phyloP scores from a whole-genome alignment of 2,888 invertebrate genomes.

The Cryptocheilus praepositus region DNA sequence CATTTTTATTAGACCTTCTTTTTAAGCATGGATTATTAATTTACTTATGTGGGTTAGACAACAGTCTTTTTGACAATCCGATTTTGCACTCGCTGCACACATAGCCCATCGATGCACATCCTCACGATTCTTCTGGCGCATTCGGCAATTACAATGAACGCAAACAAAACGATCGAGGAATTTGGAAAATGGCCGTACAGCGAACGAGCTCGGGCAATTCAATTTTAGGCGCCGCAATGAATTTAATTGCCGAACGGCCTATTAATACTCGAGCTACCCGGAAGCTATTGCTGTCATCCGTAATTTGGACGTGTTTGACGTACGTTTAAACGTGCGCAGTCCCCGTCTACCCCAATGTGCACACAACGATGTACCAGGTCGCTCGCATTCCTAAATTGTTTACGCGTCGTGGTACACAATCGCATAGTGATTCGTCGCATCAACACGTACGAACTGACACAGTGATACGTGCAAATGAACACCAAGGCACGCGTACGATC shows the following conservation, averaged over 20 bases:
- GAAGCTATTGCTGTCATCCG: slow-evolving; percentile 24
- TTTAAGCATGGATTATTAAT: too few relatives aligned
- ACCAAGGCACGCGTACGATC: slow-evolving; percentile 1
- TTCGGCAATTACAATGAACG: neutral
- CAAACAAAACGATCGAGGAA: neutral
- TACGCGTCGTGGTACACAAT: slow-evolving; percentile 12
- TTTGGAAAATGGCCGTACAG: neutral
- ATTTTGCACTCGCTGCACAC: neutral
- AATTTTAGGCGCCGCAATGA: slow-evolving; percentile 1
- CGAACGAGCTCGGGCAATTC: neutral
- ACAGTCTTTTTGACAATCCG: neutral
- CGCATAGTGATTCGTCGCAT: slow-evolving; percentile 9
- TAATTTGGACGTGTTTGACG: slow-evolving; percentile 19
- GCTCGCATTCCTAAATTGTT: slow-evolving; percentile 22
- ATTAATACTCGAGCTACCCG: slow-evolving; percentile 29
- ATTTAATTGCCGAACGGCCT: slow-evolving; percentile 20
- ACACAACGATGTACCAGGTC: neutral
- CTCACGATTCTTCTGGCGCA: neutral
- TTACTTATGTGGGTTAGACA: too few relatives aligned
- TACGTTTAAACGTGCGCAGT: slow-evolving; percentile 15
- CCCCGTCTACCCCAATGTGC: neutral
- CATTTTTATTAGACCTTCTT: too few relatives aligned
- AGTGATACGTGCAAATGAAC: neutral
- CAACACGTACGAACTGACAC: neutral
- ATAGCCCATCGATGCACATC: neutral